Percentiles rank a stretch among this genome's conserved stretches.
These are phyloP conservation scores for Megaustenia siamemsis DNA, from an alignment of 2,888 invertebrate species.

Conservation along the genomic window DNA sequence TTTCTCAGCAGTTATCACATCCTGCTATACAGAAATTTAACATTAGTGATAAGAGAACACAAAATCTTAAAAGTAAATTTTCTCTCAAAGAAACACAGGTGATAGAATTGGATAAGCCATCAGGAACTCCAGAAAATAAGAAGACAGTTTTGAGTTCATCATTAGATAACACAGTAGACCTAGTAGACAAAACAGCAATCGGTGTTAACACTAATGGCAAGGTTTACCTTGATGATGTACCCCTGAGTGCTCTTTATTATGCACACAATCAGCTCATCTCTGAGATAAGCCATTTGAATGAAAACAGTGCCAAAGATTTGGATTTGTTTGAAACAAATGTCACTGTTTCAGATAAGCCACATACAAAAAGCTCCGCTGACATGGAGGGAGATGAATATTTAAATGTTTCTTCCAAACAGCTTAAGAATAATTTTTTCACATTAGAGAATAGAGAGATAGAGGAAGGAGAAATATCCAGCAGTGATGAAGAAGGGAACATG, in stretches of 20 bases:
- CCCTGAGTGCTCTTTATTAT: conserved; percentile 37
- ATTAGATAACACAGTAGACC: not conserved
- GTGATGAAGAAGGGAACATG: not conserved
- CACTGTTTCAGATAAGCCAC: not conserved
- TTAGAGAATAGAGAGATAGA: not conserved
- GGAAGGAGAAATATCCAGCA: conserved; percentile 24
- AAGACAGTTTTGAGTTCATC: not conserved
- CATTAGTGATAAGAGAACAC: not conserved
- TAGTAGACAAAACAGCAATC: not conserved
- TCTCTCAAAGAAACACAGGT: not conserved
- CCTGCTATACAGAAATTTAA: not conserved
- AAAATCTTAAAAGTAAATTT: not conserved
- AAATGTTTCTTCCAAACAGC: no score
- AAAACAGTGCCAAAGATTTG: not conserved
- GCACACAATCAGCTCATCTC: conserved; percentile 31
- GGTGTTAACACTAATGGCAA: conserved; percentile 16
- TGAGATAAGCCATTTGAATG: conserved; percentile 25
- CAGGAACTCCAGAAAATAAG: not conserved
- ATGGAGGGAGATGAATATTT: not conserved
- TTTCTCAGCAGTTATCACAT: not conserved
- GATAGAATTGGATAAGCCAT: not conserved
- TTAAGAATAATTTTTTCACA: not conserved
- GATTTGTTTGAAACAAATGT: not conserved
- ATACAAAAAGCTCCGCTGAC: not conserved
- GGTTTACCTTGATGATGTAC: conserved; percentile 41